Evolutionary conservation across 2,888 invertebrate genomes (phyloP).

Genomic region (Ochropleura leucogaster): DNA sequence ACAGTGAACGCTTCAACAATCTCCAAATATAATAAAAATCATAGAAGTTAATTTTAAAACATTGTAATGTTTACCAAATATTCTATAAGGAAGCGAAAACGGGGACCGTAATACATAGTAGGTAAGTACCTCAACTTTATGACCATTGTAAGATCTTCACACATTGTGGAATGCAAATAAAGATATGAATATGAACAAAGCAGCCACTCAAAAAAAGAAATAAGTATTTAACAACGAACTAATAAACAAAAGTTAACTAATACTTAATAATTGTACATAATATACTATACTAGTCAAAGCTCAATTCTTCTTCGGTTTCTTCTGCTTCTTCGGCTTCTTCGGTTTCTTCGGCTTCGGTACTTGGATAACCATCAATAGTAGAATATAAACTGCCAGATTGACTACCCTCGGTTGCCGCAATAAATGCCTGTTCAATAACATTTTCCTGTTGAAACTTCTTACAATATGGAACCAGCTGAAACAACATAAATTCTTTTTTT

Average conservation of each 20-base stretch:
- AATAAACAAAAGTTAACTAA: not conserved
- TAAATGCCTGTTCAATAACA: constrained; percentile 73
- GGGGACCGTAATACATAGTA: too few relatives aligned
- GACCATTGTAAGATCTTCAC: too few relatives aligned
- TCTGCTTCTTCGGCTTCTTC: too few relatives aligned
- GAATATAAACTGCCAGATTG: constrained; percentile 14
- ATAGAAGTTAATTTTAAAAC: not conserved
- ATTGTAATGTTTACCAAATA: not conserved
- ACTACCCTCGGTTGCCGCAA: constrained; percentile 46
- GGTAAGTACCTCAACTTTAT: too few relatives aligned
- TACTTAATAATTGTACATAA: too few relatives aligned
- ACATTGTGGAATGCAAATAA: too few relatives aligned
- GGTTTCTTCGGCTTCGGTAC: too few relatives aligned
- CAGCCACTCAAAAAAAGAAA: not conserved
- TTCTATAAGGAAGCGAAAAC: not conserved
- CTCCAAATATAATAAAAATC: not conserved
- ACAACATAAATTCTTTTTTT: constrained; percentile 3
- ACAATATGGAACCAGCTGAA: constrained; percentile 81
- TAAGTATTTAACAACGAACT: not conserved
- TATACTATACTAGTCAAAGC: too few relatives aligned
- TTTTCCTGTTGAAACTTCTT: constrained; percentile 80
- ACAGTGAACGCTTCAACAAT: not conserved
- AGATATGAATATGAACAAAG: not conserved
- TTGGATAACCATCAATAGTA: not conserved
- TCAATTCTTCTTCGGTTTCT: too few relatives aligned